phyloP scores from a whole-genome alignment of 1,140 invertebrate genomes.

The Helicoverpa armigera region DNA sequence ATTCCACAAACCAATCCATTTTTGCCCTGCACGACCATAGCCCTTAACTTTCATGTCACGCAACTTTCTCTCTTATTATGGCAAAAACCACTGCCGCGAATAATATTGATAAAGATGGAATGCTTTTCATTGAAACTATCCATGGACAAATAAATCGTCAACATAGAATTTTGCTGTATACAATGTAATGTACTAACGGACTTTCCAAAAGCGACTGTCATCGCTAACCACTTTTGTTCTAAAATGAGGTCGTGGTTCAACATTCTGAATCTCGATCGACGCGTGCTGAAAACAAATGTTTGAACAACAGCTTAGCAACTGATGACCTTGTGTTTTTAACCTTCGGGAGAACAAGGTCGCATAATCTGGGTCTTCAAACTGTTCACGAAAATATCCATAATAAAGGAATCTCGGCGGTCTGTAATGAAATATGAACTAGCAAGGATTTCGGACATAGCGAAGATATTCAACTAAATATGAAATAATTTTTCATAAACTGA shows the following conservation, averaged over 20 bases:
- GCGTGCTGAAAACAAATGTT: constrained; percentile 42
- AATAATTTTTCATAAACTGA: too few species aligned
- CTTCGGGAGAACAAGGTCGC: constrained; percentile 8
- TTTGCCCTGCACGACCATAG: too few species aligned
- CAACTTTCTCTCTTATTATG: too few species aligned
- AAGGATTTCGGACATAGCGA: too few species aligned
- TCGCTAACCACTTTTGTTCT: background rate
- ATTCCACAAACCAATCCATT: too few species aligned
- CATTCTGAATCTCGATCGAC: constrained; percentile 36
- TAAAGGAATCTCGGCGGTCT: background rate
- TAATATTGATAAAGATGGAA: too few species aligned
- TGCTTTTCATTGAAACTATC: too few species aligned
- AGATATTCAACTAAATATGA: too few species aligned
- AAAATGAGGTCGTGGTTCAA: constrained; percentile 32
- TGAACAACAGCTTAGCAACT: too few species aligned
- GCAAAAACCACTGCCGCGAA: too few species aligned
- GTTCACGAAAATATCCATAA: background rate
- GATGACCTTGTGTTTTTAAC: constrained; percentile 17
- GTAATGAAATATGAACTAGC: background rate
- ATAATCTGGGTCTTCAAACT: constrained; percentile 11
- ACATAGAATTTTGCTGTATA: background rate
- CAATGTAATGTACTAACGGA: background rate
- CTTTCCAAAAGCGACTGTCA: constrained; percentile 6
- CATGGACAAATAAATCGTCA: too few species aligned
- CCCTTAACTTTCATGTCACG: too few species aligned